Evolutionary conservation across 2,888 invertebrate species (phyloP).

Genomic region (Flexamia atlantica): DNA sequence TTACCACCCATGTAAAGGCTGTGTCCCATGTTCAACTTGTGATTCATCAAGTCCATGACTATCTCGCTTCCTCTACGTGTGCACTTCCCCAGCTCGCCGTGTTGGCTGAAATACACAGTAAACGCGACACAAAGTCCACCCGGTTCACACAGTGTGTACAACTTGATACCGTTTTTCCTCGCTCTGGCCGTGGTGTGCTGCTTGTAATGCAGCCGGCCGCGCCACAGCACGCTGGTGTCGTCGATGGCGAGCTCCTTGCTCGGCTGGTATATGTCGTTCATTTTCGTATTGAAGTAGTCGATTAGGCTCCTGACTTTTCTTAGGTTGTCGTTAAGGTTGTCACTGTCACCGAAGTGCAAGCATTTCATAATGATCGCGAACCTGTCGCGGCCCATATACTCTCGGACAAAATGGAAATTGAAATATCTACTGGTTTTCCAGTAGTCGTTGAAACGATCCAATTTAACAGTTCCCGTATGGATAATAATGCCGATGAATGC

Average conservation of each 20-base stretch:
- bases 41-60: neutral
- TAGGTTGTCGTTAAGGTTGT: neutral
- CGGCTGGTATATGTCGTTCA: neutral
- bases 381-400: conserved; percentile 6
- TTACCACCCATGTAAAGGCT: neutral
- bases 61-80: neutral
- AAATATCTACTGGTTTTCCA: conserved; percentile 18
- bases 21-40: neutral
- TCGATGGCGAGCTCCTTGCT: neutral
- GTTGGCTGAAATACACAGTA: neutral
- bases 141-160: neutral
- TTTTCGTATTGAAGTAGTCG: conserved; percentile 20
- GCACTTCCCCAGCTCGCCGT: neutral
- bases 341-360: neutral
- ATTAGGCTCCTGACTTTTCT: conserved; percentile 23
- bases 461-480: conserved; percentile 6
- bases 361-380: conserved; percentile 11
- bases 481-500: conserved; percentile 11
- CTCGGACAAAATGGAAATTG: neutral
- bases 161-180: conserved; percentile 18
- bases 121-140: neutral
- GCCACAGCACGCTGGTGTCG: neutral
- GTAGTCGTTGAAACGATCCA: conserved; percentile 36
- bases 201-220: neutral
- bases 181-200: conserved; percentile 25